phyloP scores from a whole-genome alignment of 2,888 invertebrate species.

The Drosophila ustulata region DNA sequence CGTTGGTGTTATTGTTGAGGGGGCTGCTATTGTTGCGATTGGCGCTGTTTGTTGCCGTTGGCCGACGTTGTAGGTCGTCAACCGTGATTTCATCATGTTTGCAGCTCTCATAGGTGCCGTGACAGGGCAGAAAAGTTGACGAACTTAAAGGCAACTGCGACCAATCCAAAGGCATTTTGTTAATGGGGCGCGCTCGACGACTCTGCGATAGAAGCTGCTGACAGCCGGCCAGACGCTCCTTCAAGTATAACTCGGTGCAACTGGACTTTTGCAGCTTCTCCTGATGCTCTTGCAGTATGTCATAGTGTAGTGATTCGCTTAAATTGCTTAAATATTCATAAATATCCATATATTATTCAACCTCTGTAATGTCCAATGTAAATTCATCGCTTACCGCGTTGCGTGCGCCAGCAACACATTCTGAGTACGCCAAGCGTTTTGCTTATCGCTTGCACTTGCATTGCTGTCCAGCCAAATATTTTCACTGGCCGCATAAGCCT shows the following conservation, averaged over 20 bases:
- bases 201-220: constrained; percentile 22
- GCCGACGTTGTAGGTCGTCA: not conserved
- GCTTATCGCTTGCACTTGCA: constrained; percentile 18
- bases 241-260: constrained; percentile 8
- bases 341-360: not conserved
- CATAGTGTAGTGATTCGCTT: constrained; percentile 7
- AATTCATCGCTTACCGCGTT: constrained; percentile 39
- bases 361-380: not conserved
- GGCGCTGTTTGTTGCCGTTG: not conserved
- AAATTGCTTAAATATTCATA: constrained; percentile 29
- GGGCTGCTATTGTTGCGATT: not conserved
- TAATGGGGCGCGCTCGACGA: constrained; percentile 10
- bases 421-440: constrained; percentile 68
- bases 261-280: constrained; percentile 12
- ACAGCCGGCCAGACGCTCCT: constrained; percentile 40
- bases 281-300: constrained; percentile 50
- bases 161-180: not conserved
- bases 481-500: constrained; percentile 37
- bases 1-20: not conserved
- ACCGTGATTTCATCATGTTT: constrained; percentile 25
- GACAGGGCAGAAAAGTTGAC: constrained; percentile 44
- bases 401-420: constrained; percentile 54
- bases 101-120: constrained; percentile 53
- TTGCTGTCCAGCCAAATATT: constrained; percentile 14
- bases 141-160: not conserved